Base-by-base conservation (phyloP, 1,140 invertebrate genomes). In the Bombus huntii region DNA sequence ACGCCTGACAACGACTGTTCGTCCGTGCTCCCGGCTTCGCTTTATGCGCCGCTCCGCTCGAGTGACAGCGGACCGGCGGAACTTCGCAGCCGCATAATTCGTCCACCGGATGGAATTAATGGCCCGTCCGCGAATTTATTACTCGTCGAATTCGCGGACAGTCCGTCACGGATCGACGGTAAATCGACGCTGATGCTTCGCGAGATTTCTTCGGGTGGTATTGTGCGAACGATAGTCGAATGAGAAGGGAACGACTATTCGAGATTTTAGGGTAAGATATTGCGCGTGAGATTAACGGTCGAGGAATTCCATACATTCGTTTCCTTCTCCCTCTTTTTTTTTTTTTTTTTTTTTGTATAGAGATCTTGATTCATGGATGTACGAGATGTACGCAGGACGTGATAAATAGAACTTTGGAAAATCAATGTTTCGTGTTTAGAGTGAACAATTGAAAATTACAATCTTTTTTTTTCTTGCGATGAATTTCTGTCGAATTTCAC, bases 61-160 rank as follows among this genome's bases (percentile, higher is more conserved):
- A 77, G 75, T 87, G 89, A 90, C 89, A 90, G 88, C 85, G 47
- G 85, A 66, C 77, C 86, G 34, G 81, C 53, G n/a, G 75, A 73
- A 81, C 72, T 47, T 77, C 57, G 86, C 81, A 74, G 70, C 28
- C 80, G 81, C 77, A 88, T 88, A 91, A 90, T 90, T 86, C 75
- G 12, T 62, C 81, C 88, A 79, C 81, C 57, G 59, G 84, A 88
- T 80, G 84, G 84, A 88, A 90, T 89, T 90, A 90, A 90, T 90
- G 88, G 83, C 80, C 71, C 88, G 84, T 85, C 80, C 82, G 81
- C 88, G 86, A 83, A 90, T 90, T 88, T 85, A 81, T 90, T 88
- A 79, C 87, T 79, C 89, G 57, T 59, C 53, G 66, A 31, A 59
- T 81, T 81, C 62, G 39, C 59, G 59, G 28, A 44, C n/a, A 22